phyloP scores from a whole-genome alignment of 2,888 invertebrate species.

The Synergus japonicus region DNA sequence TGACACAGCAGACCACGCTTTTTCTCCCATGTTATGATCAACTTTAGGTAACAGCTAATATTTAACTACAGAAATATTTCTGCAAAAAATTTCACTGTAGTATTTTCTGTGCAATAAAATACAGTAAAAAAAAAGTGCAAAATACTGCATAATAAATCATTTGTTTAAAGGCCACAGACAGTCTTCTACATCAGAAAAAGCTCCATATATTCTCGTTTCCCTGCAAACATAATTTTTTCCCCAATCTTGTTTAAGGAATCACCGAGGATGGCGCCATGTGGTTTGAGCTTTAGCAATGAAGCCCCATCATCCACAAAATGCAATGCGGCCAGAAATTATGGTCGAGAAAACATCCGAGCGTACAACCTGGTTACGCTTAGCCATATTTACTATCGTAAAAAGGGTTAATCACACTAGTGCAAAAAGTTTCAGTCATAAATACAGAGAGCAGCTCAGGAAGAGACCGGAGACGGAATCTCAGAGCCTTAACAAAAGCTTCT shows the following conservation, averaged over 20 bases:
- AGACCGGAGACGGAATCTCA: neutral
- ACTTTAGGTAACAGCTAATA: no score
- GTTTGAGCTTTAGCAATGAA: neutral
- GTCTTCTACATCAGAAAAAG: neutral
- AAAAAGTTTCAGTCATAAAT: neutral
- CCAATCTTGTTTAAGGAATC: neutral
- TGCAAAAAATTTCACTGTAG: no score
- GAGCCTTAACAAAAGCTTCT: neutral
- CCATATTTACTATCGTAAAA: neutral
- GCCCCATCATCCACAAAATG: constrained; percentile 1
- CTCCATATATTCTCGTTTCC: neutral
- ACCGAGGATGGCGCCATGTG: neutral
- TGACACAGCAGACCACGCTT: no score
- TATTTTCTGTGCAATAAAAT: no score
- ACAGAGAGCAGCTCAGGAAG: neutral
- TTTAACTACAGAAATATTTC: no score
- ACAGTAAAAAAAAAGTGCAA: neutral
- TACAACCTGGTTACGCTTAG: neutral
- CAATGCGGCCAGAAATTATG: constrained; percentile 4
- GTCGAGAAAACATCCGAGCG: neutral
- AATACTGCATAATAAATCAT: neutral
- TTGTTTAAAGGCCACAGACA: neutral
- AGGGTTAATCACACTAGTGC: neutral
- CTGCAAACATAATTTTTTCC: constrained; percentile 7
- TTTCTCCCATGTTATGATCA: no score